Evolutionary conservation across 2,888 invertebrate species (phyloP), one percentile per base, ranked within the genome.

Genomic region (Xylocampa areola): DNA sequence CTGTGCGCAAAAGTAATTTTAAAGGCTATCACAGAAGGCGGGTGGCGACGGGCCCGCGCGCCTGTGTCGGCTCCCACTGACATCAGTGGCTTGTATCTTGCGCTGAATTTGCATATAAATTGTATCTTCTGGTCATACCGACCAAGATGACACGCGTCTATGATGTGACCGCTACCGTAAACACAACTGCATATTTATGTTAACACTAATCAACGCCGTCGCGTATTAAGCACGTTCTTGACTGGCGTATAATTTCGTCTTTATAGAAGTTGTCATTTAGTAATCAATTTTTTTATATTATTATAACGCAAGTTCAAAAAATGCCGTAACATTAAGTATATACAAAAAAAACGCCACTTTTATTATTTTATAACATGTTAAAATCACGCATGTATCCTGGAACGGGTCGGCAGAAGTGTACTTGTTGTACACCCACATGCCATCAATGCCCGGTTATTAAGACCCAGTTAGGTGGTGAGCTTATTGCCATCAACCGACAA

Each of bases 41-140:
- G 78, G 52, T 81, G 78, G 74, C 81, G 73, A 58, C 66, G 65
- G 59, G 63, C 73, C 58, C 73, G 52, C 53, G 59, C n/a, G 71
- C 68, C 68, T 73, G 76, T 73, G 69, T 71, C 62, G 76, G 71
- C 79, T 68, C 70, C 79, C 81, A 73, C 80, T 80, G 81, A 83
- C 89, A 85, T 88, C 90, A 86, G 84, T 85, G 84, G 86, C 89
- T 87, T 89, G 90, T 92, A 90, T 92, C 92, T 91, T 90, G 86
- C 84, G 81, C 82, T 76, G 79, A 84, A 94, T 94, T 94, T 90
- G 92, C 94, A 94, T 94, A 94, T 94, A 94, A 94, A 94, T 94
- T 94, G 94, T 92, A 89, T 94, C 93, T 93, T 93, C 89, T 90
- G 90, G 89, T 89, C 91, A 91, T 84, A 87, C 84, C 84, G 81